phyloP scores from a whole-genome alignment of 2,888 invertebrate genomes.

The Chrysodeixis includens region DNA sequence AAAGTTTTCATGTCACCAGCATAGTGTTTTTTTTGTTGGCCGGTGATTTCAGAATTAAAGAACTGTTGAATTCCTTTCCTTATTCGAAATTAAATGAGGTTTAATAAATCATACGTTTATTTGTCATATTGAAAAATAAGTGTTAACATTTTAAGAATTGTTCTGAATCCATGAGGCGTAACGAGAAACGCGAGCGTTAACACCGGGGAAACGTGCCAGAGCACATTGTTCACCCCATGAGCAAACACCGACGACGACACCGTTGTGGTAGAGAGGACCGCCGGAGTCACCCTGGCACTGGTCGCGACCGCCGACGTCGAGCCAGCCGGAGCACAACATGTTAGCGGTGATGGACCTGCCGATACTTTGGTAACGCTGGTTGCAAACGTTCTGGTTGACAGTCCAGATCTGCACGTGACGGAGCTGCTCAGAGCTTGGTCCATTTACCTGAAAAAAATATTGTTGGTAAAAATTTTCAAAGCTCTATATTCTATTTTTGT shows the following conservation, averaged over 20 bases:
- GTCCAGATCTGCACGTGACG: constrained; percentile 58
- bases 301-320: constrained; percentile 74
- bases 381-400: constrained; percentile 62
- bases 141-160: constrained; percentile 51
- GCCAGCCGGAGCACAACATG: constrained; percentile 70
- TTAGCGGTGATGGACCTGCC: constrained; percentile 52
- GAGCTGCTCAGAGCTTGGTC: background rate
- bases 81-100: too few species aligned
- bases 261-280: constrained; percentile 71
- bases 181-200: constrained; percentile 67
- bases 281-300: constrained; percentile 78
- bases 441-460: background rate
- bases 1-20: too few species aligned
- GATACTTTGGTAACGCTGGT: constrained; percentile 55
- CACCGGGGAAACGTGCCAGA: constrained; percentile 64
- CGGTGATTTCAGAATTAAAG: too few species aligned
- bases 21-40: too few species aligned
- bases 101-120: background rate
- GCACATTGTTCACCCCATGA: constrained; percentile 70
- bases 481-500: too few species aligned
- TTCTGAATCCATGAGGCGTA: constrained; percentile 65
- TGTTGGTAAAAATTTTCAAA: too few species aligned
- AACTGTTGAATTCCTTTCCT: too few species aligned
- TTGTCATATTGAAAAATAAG: background rate
- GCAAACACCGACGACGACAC: constrained; percentile 69